Evolutionary conservation across 2,113 vertebrate species (phyloP), one percentile per base, ranked within the genome.

Genomic region (Campylorhamphus procurvoides): DNA sequence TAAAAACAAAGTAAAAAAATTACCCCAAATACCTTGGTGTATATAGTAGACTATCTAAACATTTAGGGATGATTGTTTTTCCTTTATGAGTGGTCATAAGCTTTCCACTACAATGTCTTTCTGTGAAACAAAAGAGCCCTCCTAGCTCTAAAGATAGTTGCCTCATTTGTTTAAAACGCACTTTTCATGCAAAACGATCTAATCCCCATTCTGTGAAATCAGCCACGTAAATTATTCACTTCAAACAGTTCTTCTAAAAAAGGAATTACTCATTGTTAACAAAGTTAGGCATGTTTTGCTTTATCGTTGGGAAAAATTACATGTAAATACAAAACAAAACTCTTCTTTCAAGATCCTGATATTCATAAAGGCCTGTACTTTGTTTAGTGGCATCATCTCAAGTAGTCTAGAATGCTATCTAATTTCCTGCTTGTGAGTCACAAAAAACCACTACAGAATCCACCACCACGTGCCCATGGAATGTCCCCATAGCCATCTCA

Each of bases 391-490:
- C 44, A 75, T 20, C 23, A 75, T 20, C 23, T 53, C 7, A 84
- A 31, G 6, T 3, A 85, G 27, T 10, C 29, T 58, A 44, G 28
- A 87, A 12, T 8, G 3, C 17, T 71, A 46, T 9, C 2, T 4
- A 14, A 25, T 29, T 79, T 55, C 18, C 40, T 17, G 5, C 10
- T 28, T 50, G 4, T 2, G 10, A 47, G 16, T 25, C 7, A 31
- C 1, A 9, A 50, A 92, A 42, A 62, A 35, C 3, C 6, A 7
- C 7, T 23, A 46, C 1, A 50, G 28, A 52, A 60, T 35, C 33
- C n/a, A 76, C 6, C 29, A 37, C 2, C 4, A 29, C 0, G 0
- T 39, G 18, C 6, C 62, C 31, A 13, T 1, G 22, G 78, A 69
- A 66, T 13, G 7, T 2, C 18, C 24, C 11, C 13, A 3, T 7